phyloP scores from a whole-genome alignment of 2,113 vertebrate genomes.

The Brachirus orientalis region DNA sequence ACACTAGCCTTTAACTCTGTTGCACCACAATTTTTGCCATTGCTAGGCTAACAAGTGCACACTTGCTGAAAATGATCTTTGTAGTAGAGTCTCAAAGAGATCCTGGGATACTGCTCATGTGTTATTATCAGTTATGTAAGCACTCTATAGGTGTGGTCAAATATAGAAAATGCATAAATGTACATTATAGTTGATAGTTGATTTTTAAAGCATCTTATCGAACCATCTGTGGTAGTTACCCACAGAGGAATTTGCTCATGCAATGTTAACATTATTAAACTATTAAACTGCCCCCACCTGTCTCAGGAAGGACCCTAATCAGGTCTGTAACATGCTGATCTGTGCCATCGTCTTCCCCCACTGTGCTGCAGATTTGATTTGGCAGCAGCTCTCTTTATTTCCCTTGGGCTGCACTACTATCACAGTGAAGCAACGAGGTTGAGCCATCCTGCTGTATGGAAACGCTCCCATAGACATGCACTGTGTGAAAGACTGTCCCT shows the following conservation, averaged over 20 bases:
- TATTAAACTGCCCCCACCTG: slow-evolving; percentile 20
- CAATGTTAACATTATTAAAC: slow-evolving; percentile 28
- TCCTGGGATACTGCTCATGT: background rate
- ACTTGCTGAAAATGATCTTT: slow-evolving; percentile 29
- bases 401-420: slow-evolving; percentile 59
- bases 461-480: slow-evolving; percentile 67
- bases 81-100: background rate
- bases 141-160: background rate
- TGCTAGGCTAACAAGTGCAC: slow-evolving; percentile 33
- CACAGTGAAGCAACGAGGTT: slow-evolving; percentile 59
- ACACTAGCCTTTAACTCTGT: slow-evolving; percentile 53
- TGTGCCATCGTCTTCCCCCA: slow-evolving; percentile 23
- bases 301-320: slow-evolving; percentile 37
- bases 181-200: background rate
- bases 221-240: background rate
- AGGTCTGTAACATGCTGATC: slow-evolving; percentile 42
- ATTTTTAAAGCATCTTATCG: background rate
- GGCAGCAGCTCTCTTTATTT: slow-evolving; percentile 64
- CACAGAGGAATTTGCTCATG: slow-evolving; percentile 29
- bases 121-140: background rate
- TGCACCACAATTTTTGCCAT: slow-evolving; percentile 49
- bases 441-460: slow-evolving; percentile 67
- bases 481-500: slow-evolving; percentile 49
- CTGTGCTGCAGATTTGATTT: slow-evolving; percentile 59
- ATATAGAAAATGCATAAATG: background rate